A percentile compares a stretch with the other conserved stretches of the same genome.
Conservation (phyloP, 2,113 vertebrate species). For the Carassius gibelio region DNA sequence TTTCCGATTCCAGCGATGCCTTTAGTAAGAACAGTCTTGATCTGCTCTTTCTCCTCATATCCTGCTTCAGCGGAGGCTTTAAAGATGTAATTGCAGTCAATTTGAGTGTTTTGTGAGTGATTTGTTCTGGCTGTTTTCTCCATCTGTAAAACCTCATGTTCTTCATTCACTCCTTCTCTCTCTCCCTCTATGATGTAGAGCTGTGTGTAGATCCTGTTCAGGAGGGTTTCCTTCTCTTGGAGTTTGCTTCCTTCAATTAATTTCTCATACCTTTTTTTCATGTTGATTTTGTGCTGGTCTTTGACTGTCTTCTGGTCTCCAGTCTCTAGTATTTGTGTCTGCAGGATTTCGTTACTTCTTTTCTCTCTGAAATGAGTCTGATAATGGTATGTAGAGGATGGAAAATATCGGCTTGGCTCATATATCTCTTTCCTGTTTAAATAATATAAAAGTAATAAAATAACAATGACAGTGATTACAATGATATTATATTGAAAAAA, state of each 20-base stretch:
- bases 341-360: not conserved
- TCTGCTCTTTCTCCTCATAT: too few relatives aligned
- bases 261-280: not conserved
- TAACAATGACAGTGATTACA: not conserved
- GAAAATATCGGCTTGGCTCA: not conserved
- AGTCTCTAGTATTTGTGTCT: not conserved
- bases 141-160: not conserved
- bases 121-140: not conserved
- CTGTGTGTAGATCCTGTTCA: not conserved
- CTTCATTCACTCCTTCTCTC: too few relatives aligned
- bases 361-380: not conserved
- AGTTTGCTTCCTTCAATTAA: not conserved
- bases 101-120: too few relatives aligned
- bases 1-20: too few relatives aligned
- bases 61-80: too few relatives aligned
- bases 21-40: too few relatives aligned
- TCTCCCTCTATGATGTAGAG: not conserved
- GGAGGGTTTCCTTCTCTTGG: not conserved
- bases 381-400: not conserved
- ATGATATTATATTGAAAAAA: not conserved
- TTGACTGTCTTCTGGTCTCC: not conserved
- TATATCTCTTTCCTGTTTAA: not conserved
- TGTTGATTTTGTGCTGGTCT: not conserved
- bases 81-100: too few relatives aligned
- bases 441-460: not conserved